Base-by-base conservation (phyloP, 2,888 invertebrate genomes). In the Nomada fucata region DNA sequence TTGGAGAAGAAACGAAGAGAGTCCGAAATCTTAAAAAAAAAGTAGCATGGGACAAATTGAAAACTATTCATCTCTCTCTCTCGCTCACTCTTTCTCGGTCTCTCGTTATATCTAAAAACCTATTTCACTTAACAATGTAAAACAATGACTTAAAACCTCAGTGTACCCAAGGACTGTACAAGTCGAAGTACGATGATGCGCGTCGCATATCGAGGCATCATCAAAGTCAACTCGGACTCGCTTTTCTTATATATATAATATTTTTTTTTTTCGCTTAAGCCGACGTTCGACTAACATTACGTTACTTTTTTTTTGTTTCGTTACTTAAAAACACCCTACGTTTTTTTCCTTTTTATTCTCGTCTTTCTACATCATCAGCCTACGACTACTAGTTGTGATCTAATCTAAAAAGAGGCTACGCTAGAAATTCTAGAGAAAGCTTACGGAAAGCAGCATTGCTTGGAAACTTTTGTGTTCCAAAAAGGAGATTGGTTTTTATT, bases 311-410 rank as follows among this genome's bases (percentile, higher is more conserved):
- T 44, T 68, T 77, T 64, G 64, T 76, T 76, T 72, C 63, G 36
- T 90, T 91, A 89, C 89, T 92, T 92, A 92, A 91, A 93, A 92
- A 92, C 93, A 91, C 88, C 88, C 92, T 93, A 92, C 87, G 85
- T 88, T 87, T 89, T 87, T 83, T 83, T 82, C 84, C 68, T 88
- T 86, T 89, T 87, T 84, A 82, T 84, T 85, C 75, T 79, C 70
- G 82, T 80, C 84, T 84, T 75, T 84, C 88, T 88, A 89, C 87
- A 79, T 63, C 53, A 79, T 89, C 76, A 89, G 68, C 84, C 89
- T 88, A 89, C 84, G 67, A 76, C 82, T 86, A 88, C 75, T 82
- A 82, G 69, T 77, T 82, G 76, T 84, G 69, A 85, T 85, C 91
- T 91, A 90, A 79, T 89, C 91, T 91, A 91, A 89, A 83, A 86